A percentile compares a stretch with the other conserved stretches of the same genome.
phyloP scores from a whole-genome alignment of 2,888 invertebrate genomes.

The Rhamnusium bicolor region DNA sequence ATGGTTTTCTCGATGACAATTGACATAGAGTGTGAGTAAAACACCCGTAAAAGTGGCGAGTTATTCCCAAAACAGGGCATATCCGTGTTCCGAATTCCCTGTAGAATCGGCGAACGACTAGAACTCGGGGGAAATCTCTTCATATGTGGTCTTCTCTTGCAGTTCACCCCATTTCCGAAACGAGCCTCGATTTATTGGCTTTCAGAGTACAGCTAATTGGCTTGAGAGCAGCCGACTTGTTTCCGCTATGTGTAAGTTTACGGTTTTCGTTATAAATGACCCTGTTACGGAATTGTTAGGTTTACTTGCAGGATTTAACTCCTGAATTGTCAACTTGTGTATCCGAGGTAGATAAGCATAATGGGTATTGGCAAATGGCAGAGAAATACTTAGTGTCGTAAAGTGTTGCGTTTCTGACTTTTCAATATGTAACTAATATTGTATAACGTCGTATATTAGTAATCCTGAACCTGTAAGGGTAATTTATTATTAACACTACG shows the following conservation, averaged over 20 bases:
- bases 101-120: slow-evolving; percentile 45
- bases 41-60: slow-evolving; percentile 41
- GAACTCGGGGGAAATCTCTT: slow-evolving; percentile 65
- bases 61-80: slow-evolving; percentile 54
- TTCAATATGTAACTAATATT: not conserved
- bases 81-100: slow-evolving; percentile 48
- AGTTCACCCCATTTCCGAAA: slow-evolving; percentile 65
- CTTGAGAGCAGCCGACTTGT: slow-evolving; percentile 62
- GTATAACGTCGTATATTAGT: not conserved
- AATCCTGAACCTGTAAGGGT: not conserved
- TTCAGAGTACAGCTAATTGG: slow-evolving; percentile 64
- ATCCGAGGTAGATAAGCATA: slow-evolving; percentile 18
- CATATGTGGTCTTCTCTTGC: slow-evolving; percentile 61
- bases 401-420: not conserved
- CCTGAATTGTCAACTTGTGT: slow-evolving; percentile 21
- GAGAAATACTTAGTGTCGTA: not conserved
- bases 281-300: slow-evolving; percentile 1
- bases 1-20: slow-evolving; percentile 27
- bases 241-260: slow-evolving; percentile 55
- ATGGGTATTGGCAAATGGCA: slow-evolving; percentile 6
- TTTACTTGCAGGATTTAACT: slow-evolving; percentile 17
- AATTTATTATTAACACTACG: not conserved
- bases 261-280: slow-evolving; percentile 32
- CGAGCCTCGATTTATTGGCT: slow-evolving; percentile 66
- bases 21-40: slow-evolving; percentile 25